These are phyloP conservation scores for Neopelma chrysocephalum DNA, from an alignment of 2,797 vertebrate species.

Conservation along the genomic window DNA sequence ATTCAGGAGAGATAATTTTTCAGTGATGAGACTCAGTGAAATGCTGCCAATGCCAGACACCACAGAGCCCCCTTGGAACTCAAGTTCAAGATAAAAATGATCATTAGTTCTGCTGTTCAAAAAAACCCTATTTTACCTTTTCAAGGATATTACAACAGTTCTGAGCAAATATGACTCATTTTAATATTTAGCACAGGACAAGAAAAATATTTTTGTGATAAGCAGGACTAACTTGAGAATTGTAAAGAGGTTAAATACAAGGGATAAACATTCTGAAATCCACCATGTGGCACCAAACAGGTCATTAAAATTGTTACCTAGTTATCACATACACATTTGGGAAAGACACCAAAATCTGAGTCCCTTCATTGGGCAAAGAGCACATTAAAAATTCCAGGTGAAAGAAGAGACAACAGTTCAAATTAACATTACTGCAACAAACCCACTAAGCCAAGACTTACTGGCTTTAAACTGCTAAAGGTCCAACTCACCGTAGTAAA, in stretches of 20 bases:
- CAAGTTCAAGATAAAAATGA: neutral
- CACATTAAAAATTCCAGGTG: neutral
- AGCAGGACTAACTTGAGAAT: neutral
- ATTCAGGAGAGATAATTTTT: neutral
- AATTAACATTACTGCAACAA: neutral
- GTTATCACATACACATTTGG: neutral
- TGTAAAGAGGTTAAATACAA: neutral
- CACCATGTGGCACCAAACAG: neutral
- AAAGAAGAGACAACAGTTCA: neutral
- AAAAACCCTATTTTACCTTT: neutral
- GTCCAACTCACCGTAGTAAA: slow-evolving; percentile 89
- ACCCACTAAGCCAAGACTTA: neutral
- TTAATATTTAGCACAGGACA: neutral
- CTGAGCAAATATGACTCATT: neutral
- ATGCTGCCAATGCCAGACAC: neutral
- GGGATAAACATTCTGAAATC: neutral
- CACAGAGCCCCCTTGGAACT: neutral
- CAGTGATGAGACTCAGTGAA: neutral
- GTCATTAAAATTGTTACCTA: neutral
- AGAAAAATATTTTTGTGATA: neutral
- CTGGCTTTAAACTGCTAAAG: neutral
- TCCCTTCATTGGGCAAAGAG: neutral
- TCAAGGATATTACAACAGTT: neutral
- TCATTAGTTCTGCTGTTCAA: neutral
- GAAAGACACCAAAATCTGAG: neutral